Evolutionary conservation across 2,797 vertebrate species (phyloP).

Genomic region (Naso thynnoides): DNA sequence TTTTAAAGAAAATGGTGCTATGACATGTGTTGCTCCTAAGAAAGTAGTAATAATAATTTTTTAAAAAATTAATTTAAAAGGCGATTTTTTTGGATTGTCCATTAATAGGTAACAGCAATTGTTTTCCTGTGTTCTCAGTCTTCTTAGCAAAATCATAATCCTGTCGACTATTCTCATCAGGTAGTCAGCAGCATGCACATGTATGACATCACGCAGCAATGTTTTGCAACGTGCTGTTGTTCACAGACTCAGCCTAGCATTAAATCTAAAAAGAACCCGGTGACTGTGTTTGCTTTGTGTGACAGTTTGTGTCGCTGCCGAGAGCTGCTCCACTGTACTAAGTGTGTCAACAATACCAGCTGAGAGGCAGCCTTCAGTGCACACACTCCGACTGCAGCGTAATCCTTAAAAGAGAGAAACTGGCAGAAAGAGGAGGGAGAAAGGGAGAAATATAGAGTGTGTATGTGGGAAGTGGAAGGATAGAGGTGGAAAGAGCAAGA

Average conservation of each 20-base stretch:
- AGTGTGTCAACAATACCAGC: conserved; percentile 80
- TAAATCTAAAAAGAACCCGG: conserved; percentile 58
- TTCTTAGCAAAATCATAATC: background rate
- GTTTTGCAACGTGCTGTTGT: conserved; percentile 12
- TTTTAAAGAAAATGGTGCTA: background rate
- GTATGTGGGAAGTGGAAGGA: conserved; percentile 47
- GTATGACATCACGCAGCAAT: conserved; percentile 15
- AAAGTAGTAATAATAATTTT: background rate
- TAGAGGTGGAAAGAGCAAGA: conserved; percentile 65
- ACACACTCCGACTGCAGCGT: conserved; percentile 63
- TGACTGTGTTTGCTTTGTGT: conserved; percentile 71
- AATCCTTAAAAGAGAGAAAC: conserved; percentile 69
- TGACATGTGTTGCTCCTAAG: background rate
- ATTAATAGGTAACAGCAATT: background rate
- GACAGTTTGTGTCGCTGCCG: conserved; percentile 73
- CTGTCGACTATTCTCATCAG: conserved; percentile 32
- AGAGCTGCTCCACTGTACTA: conserved; percentile 74
- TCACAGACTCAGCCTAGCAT: conserved; percentile 45
- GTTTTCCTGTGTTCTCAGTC: background rate
- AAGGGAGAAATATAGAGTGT: conserved; percentile 31
- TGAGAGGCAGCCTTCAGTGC: conserved; percentile 79
- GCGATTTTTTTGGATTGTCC: background rate
- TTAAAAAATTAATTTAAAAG: background rate
- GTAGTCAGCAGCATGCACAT: conserved; percentile 33
- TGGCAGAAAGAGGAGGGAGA: conserved; percentile 24